Evolutionary conservation across 2,113 vertebrate species (phyloP).

Genomic region (Raphicerus campestris): DNA sequence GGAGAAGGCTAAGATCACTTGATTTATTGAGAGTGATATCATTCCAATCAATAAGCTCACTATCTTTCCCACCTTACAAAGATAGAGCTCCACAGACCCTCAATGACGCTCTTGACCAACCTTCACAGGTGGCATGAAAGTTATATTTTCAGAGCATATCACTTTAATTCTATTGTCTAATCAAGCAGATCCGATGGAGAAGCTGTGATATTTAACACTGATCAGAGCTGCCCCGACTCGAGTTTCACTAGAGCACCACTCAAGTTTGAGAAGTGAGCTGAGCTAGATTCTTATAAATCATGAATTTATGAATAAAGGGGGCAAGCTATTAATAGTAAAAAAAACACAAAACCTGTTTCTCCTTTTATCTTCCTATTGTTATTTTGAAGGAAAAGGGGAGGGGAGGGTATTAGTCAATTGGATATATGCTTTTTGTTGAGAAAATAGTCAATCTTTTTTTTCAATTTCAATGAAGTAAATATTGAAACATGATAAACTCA

Average conservation of each 20-base stretch:
- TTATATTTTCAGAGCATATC: neutral
- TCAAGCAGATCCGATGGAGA: neutral
- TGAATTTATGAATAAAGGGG: neutral
- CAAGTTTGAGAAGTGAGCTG: neutral
- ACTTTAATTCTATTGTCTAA: neutral
- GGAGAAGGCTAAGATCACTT: neutral
- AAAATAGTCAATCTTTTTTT: neutral
- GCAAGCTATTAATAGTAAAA: neutral
- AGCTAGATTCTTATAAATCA: neutral
- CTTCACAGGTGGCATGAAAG: neutral
- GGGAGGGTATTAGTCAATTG: neutral
- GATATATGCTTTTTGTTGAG: neutral
- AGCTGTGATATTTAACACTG: neutral
- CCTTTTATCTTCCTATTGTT: neutral
- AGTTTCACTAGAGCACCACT: neutral
- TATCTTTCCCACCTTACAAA: neutral
- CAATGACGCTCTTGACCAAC: neutral
- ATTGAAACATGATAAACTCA: neutral
- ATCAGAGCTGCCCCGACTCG: neutral
- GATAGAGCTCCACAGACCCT: neutral
- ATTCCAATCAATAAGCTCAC: neutral
- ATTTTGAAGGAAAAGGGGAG: neutral
- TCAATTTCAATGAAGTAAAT: neutral
- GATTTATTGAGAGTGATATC: neutral
- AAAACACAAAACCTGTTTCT: neutral